Evolutionary conservation across 2,797 vertebrate genomes (phyloP).

Genomic region (Anolis apletophallus): DNA sequence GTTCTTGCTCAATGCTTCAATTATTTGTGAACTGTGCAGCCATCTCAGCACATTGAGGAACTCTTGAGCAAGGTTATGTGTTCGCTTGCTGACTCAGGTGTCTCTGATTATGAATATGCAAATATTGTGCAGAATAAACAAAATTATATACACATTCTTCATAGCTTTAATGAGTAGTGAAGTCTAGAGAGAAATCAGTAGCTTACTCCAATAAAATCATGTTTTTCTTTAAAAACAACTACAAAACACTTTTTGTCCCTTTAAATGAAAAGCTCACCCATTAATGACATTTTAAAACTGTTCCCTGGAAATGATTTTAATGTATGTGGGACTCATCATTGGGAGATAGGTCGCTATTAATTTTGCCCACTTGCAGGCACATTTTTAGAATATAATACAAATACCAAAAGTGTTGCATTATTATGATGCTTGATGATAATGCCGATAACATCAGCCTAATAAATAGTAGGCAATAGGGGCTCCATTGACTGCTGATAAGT

Average conservation of each 20-base stretch:
- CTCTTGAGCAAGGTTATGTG: not conserved
- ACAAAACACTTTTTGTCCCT: not conserved
- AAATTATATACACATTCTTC: not conserved
- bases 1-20: not conserved
- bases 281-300: not conserved
- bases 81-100: not conserved
- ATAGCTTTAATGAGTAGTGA: not conserved
- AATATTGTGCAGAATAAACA: slow-evolving; percentile 18
- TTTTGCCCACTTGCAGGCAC: too few relatives aligned
- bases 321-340: too few relatives aligned
- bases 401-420: too few relatives aligned
- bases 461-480: too few relatives aligned
- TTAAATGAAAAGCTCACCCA: not conserved
- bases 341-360: too few relatives aligned
- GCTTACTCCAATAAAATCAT: slow-evolving; percentile 25
- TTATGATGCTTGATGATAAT: too few relatives aligned
- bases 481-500: too few relatives aligned
- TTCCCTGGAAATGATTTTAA: too few relatives aligned
- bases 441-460: too few relatives aligned
- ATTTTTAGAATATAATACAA: too few relatives aligned
- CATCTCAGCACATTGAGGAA: not conserved
- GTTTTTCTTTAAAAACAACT: not conserved
- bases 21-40: not conserved
- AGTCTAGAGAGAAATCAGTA: slow-evolving; percentile 45
- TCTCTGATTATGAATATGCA: slow-evolving; percentile 24